phyloP scores from a whole-genome alignment of 2,113 vertebrate species.

The Odontophorus gujanensis region DNA sequence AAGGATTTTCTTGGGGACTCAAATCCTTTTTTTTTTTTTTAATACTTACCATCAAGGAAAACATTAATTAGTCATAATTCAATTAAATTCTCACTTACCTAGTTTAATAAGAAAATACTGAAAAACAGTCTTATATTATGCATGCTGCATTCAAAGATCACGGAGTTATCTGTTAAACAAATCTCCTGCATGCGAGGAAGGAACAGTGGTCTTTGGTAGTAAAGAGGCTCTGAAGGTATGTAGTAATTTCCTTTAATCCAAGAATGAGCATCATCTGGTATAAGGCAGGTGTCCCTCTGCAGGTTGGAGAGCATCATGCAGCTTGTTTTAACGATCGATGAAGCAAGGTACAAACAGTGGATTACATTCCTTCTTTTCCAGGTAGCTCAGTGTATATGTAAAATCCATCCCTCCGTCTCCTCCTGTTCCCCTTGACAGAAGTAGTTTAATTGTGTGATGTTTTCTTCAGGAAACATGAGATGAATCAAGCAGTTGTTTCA shows the following conservation, averaged over 20 bases:
- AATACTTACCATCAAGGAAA: background rate
- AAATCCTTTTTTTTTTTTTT: background rate
- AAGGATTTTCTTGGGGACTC: background rate
- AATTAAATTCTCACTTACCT: background rate
- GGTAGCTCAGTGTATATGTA: background rate
- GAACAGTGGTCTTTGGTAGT: background rate
- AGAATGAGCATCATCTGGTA: background rate
- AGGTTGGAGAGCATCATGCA: conserved; percentile 28
- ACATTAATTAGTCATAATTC: background rate
- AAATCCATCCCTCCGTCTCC: background rate
- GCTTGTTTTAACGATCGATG: background rate
- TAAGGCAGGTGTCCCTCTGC: background rate
- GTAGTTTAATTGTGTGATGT: background rate
- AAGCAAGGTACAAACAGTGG: background rate
- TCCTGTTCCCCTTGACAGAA: background rate
- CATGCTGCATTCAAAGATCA: background rate
- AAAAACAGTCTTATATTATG: background rate
- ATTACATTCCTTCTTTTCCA: conserved; percentile 14
- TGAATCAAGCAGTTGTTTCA: background rate
- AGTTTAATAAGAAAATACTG: background rate
- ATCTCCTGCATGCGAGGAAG: background rate
- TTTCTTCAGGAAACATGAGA: background rate
- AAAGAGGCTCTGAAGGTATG: background rate
- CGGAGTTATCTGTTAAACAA: background rate
- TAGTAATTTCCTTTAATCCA: conserved; percentile 49